Base-by-base conservation (phyloP, 1,140 invertebrate genomes). In the Eupeodes corollae region DNA sequence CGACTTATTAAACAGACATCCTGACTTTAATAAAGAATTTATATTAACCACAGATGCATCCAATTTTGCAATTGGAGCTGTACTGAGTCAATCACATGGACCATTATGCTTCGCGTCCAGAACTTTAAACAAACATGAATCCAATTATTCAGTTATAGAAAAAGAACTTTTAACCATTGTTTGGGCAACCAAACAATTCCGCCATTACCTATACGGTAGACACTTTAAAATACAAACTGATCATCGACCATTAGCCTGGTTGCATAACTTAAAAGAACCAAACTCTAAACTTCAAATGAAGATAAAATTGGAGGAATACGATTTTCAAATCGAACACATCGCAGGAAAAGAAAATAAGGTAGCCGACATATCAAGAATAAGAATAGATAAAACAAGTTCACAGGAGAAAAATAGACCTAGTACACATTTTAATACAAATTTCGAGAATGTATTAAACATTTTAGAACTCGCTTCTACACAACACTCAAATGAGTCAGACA, bases 101-200 rank as follows among this genome's bases (percentile, higher is more conserved):
- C 50, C 54, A 1, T 46, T 54, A 15, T 49, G 40, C 15, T 55
- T 46, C 19, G 47, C 34, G 30, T 46, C 45, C n/a, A 53, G 52
- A 42, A 53, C 47, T 5, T 41, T 58, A n/a, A 58, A 55, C 40
- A 21, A 50, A 30, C 48, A 46, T 16, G 53, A 57, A 18, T 6
- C 30, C 15, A 57, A 56, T 26, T 53, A 57, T 32, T 44, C 49
- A 3, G 45, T 46, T 15, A 53, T 45, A n/a, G 57, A 59, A 47
- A 52, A 52, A 45, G 55, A 58, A 46, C 38, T 56, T 12, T 32
- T 52, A 40, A 49, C 50, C 3, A 56, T 58, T 18, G 42, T 77
- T 5, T 70, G 63, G 56, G 69, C 63, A 1, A 58, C 69, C 0
- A 63, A 72, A 52, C 57, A 69, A 41, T 77, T 72, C 54, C 46